These are phyloP conservation scores for Diacarnus erythraeanus DNA, from an alignment of 37 sponge, comb jelly and placozoan species.

Conservation along the genomic window DNA sequence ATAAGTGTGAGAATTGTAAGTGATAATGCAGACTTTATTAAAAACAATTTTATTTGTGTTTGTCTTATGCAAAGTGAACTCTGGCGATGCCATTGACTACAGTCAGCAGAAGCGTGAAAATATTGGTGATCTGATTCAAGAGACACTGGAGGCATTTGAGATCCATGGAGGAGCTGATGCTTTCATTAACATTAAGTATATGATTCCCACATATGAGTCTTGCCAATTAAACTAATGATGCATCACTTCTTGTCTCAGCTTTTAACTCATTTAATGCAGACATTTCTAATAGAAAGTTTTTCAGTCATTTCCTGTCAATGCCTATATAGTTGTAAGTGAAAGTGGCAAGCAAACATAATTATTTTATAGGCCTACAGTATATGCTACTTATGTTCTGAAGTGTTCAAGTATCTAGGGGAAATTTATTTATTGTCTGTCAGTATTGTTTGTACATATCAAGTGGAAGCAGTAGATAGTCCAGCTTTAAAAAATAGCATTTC, in stretches of 20 bases:
- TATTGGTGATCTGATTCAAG: constrained; percentile 94
- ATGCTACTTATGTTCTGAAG: too few relatives aligned
- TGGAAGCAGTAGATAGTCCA: too few relatives aligned
- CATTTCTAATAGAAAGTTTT: too few relatives aligned
- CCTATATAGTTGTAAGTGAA: too few relatives aligned
- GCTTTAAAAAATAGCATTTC: neutral
- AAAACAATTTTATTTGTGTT: neutral
- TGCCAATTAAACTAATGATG: constrained; percentile 80
- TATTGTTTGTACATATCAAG: too few relatives aligned
- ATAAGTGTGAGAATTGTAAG: constrained; percentile 87
- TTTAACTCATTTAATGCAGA: too few relatives aligned
- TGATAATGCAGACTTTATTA: neutral
- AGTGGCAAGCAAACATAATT: too few relatives aligned
- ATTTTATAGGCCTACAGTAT: too few relatives aligned
- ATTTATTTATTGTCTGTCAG: too few relatives aligned
- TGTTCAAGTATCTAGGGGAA: too few relatives aligned
- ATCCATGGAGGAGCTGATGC: constrained; percentile 93
- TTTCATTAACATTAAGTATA: constrained; percentile 99
- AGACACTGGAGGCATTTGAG: constrained; percentile 95
- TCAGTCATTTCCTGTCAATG: too few relatives aligned
- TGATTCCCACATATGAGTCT: constrained; percentile 99
- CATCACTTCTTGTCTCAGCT: too few relatives aligned
- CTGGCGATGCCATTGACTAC: constrained; percentile 98
- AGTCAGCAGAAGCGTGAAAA: constrained; percentile 98
- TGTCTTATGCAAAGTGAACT: constrained; percentile 67